Percentiles rank a stretch among this genome's conserved stretches.
These are phyloP conservation scores for Grapholita molesta DNA, from an alignment of 1,140 invertebrate genomes.

Conservation along the genomic window DNA sequence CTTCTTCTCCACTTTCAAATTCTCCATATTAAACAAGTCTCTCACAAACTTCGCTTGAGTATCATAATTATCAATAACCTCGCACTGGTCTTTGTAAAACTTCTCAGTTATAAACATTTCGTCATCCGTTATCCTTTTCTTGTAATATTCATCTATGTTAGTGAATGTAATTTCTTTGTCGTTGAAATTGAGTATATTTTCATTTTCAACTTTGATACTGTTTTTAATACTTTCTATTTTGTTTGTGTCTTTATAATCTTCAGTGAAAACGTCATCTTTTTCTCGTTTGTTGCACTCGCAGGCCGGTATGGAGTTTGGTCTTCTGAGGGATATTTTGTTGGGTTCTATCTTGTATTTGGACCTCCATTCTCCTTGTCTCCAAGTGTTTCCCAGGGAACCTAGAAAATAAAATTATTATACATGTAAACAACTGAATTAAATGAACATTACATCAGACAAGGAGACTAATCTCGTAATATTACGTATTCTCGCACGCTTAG, in stretches of 20 bases:
- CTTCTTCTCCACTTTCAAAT: neutral
- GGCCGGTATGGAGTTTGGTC: constrained; percentile 21
- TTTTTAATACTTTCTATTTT: constrained; percentile 9
- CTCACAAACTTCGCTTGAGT: constrained; percentile 61
- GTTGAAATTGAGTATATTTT: constrained; percentile 10
- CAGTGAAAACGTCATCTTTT: constrained; percentile 24
- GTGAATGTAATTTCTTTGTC: constrained; percentile 19
- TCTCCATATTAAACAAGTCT: constrained; percentile 51
- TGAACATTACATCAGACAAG: no score
- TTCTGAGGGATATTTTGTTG: constrained; percentile 45
- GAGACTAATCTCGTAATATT: no score
- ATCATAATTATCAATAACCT: constrained; percentile 53
- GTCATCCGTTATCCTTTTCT: constrained; percentile 47
- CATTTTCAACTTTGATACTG: constrained; percentile 17
- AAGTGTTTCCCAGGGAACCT: constrained; percentile 73
- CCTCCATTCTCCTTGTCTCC: constrained; percentile 74
- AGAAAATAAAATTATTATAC: constrained; percentile 28
- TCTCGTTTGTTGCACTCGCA: constrained; percentile 17
- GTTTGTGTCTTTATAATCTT: constrained; percentile 7
- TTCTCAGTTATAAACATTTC: constrained; percentile 58
- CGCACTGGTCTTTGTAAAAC: constrained; percentile 57
- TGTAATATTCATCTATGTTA: constrained; percentile 31
- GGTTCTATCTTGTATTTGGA: constrained; percentile 54
- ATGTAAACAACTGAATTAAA: no score
- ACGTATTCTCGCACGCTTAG: no score